A percentile compares a stretch with the other conserved stretches of the same genome.
These are phyloP conservation scores for Tetramorium alpestre DNA, from an alignment of 1,140 invertebrate genomes.

Conservation along the genomic window DNA sequence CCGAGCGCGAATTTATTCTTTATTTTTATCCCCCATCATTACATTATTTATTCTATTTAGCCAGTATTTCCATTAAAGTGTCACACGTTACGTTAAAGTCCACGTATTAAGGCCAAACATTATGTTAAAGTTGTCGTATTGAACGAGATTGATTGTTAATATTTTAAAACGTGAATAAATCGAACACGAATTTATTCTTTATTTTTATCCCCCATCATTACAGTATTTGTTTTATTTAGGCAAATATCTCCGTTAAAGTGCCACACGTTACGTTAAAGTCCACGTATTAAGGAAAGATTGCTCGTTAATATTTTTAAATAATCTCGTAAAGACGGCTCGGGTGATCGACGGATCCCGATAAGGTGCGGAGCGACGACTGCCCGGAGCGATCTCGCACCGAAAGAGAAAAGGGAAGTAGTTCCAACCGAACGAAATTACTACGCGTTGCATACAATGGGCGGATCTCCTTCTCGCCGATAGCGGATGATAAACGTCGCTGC, in stretches of 20 bases:
- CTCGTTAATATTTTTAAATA: neutral
- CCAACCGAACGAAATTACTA: constrained; percentile 40
- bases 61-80: too few relatives aligned
- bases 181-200: neutral
- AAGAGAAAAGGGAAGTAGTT: constrained; percentile 35
- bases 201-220: neutral
- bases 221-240: neutral
- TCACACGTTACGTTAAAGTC: too few relatives aligned
- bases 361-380: neutral
- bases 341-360: constrained; percentile 27
- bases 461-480: constrained; percentile 57
- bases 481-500: constrained; percentile 53
- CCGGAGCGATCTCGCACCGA: constrained; percentile 15
- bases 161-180: too few relatives aligned
- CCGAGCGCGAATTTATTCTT: neutral
- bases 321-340: neutral
- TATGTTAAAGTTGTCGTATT: too few relatives aligned
- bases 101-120: neutral
- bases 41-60: neutral
- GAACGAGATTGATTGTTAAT: neutral
- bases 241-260: too few relatives aligned
- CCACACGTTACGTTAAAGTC: neutral
- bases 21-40: neutral
- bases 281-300: neutral
- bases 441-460: constrained; percentile 57